These are phyloP conservation scores for Epinephelus cyanopodus DNA, from an alignment of 2,113 vertebrate species.

Conservation along the genomic window DNA sequence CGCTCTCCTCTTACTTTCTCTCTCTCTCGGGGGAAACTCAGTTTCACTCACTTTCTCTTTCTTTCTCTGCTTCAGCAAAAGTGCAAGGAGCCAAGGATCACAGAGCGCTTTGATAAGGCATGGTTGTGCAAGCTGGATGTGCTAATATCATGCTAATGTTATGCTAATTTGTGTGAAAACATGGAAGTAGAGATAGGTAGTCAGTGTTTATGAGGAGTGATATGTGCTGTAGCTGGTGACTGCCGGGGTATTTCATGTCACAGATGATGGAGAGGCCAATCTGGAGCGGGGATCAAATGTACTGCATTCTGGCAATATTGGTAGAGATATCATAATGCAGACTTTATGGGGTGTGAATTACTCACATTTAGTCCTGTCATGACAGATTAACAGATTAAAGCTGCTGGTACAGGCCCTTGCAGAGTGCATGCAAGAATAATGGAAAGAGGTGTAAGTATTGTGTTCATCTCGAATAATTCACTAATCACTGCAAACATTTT, in stretches of 20 bases:
- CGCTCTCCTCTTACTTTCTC: slow-evolving; percentile 67
- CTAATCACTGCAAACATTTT: neutral
- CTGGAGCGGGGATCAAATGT: slow-evolving; percentile 52
- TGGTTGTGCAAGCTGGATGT: slow-evolving; percentile 60
- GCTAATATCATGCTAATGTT: slow-evolving; percentile 77
- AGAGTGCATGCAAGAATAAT: slow-evolving; percentile 18
- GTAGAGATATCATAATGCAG: slow-evolving; percentile 47
- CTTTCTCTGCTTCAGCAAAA: slow-evolving; percentile 65
- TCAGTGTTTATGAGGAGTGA: slow-evolving; percentile 74
- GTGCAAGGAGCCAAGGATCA: slow-evolving; percentile 71
- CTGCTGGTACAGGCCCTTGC: slow-evolving; percentile 2
- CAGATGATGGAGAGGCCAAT: slow-evolving; percentile 68
- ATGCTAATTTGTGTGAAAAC: slow-evolving; percentile 77
- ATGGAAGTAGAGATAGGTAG: slow-evolving; percentile 62
- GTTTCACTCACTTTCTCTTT: slow-evolving; percentile 48
- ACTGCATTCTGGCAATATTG: slow-evolving; percentile 38
- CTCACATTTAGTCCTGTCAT: slow-evolving; percentile 61
- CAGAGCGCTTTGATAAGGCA: slow-evolving; percentile 78
- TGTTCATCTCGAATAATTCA: neutral
- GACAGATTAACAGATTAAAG: slow-evolving; percentile 62
- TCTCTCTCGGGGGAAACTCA: slow-evolving; percentile 50
- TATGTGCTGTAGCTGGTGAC: slow-evolving; percentile 54
- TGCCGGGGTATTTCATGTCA: slow-evolving; percentile 68
- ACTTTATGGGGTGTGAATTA: slow-evolving; percentile 69
- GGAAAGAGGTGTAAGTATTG: neutral